Conservation (phyloP, 2,797 vertebrate species). For the Odontamblyopus rebecca region DNA sequence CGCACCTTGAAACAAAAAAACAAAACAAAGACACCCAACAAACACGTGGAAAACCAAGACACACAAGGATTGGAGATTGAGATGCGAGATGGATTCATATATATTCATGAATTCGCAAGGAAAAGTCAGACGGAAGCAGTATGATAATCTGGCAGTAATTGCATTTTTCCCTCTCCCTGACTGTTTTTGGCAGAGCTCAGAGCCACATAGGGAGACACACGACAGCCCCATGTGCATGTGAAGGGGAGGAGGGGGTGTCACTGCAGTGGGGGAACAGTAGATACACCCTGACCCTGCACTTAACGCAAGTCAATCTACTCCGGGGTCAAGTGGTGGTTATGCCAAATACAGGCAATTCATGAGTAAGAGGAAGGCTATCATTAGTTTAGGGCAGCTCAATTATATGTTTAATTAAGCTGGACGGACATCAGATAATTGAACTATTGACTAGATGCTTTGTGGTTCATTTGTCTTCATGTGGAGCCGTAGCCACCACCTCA, state of each 20-base stretch:
- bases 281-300: slow-evolving; percentile 59
- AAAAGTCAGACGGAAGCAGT: slow-evolving; percentile 78
- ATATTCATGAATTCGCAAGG: slow-evolving; percentile 78
- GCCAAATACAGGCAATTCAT: slow-evolving; percentile 63
- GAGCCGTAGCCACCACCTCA: not conserved
- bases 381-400: slow-evolving; percentile 65
- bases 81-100: slow-evolving; percentile 76
- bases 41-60: slow-evolving; percentile 40
- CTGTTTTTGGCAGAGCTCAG: slow-evolving; percentile 64
- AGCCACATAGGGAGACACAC: slow-evolving; percentile 46
- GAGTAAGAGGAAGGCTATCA: slow-evolving; percentile 64
- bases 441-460: slow-evolving; percentile 62
- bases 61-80: slow-evolving; percentile 60
- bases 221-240: slow-evolving; percentile 6
- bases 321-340: slow-evolving; percentile 67
- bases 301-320: slow-evolving; percentile 52
- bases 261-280: slow-evolving; percentile 36
- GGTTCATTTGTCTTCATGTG: slow-evolving; percentile 60
- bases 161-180: slow-evolving; percentile 66
- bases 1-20: slow-evolving; percentile 33
- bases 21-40: slow-evolving; percentile 66
- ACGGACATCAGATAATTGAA: slow-evolving; percentile 74
- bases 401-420: slow-evolving; percentile 76
- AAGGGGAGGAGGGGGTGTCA: slow-evolving; percentile 33
- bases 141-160: slow-evolving; percentile 77